These are phyloP conservation scores for Daubentonia madagascariensis DNA, from an alignment of 2,113 vertebrate species.

Conservation along the genomic window DNA sequence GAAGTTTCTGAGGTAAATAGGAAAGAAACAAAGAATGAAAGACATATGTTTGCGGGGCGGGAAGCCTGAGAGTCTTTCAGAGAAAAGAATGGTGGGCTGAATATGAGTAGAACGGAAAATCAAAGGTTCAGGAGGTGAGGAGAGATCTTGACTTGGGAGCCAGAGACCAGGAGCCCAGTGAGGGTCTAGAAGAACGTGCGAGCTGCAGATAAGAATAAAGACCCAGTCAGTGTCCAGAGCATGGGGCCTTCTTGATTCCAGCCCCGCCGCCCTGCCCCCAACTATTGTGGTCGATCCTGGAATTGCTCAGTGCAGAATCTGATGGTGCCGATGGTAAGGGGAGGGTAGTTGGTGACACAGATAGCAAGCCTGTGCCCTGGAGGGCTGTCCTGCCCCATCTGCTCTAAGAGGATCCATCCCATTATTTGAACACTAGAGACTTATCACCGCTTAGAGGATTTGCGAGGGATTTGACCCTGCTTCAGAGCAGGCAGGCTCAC, in stretches of 20 bases:
- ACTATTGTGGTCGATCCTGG: rapidly evolving
- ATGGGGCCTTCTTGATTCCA: neutral
- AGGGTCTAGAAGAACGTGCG: neutral
- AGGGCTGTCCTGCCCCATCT: neutral
- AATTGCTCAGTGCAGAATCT: neutral
- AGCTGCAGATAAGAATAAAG: neutral
- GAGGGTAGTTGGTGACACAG: rapidly evolving
- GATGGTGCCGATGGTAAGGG: rapidly evolving
- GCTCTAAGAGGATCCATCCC: neutral
- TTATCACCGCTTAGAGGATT: constrained; percentile 67
- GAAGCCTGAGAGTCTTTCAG: neutral
- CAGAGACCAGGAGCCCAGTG: neutral
- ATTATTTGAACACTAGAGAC: neutral
- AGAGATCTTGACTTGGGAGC: neutral
- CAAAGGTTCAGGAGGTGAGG: neutral
- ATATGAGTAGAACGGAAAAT: neutral
- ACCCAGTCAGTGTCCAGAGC: neutral
- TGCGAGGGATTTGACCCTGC: neutral
- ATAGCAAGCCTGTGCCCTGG: neutral
- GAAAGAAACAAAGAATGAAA: neutral
- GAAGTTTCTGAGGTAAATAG: neutral
- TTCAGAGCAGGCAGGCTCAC: neutral
- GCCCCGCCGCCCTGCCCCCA: rapidly evolving
- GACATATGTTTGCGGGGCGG: neutral
- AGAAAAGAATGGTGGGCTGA: neutral